phyloP scores from a whole-genome alignment of 2,113 vertebrate species.

The Theristicus caerulescens region DNA sequence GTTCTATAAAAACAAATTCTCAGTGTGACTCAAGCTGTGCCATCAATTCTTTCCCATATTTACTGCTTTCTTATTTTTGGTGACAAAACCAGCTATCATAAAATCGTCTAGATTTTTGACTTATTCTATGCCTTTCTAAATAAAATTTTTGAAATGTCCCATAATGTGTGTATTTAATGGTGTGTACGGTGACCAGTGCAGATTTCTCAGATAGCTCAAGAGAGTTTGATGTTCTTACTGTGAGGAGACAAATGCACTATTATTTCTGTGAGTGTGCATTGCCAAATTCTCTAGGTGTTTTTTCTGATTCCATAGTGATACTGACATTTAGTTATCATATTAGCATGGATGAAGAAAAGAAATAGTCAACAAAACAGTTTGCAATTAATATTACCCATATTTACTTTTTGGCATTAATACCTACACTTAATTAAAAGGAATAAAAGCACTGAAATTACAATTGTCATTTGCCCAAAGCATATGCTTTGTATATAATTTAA shows the following conservation, averaged over 20 bases:
- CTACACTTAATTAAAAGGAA: background rate
- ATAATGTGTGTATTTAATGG: background rate
- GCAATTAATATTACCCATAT: background rate
- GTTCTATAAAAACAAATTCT: background rate
- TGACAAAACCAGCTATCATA: background rate
- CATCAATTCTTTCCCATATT: background rate
- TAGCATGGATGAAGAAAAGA: background rate
- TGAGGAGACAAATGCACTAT: rapidly evolving
- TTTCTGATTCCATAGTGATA: background rate
- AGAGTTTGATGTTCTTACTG: background rate
- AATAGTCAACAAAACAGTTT: background rate
- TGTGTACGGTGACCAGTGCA: background rate
- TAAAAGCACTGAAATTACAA: background rate
- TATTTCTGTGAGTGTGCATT: background rate
- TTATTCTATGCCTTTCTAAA: background rate
- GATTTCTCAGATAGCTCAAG: background rate
- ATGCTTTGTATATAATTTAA: background rate
- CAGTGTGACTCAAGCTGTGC: background rate
- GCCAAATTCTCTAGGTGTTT: background rate
- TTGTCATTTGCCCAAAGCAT: background rate
- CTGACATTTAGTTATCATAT: background rate
- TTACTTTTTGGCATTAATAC: background rate
- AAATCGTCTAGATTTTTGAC: background rate
- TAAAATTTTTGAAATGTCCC: background rate
- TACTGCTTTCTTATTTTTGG: background rate